phyloP scores from a whole-genome alignment of 2,797 vertebrate genomes.

The Vespertilio murinus region DNA sequence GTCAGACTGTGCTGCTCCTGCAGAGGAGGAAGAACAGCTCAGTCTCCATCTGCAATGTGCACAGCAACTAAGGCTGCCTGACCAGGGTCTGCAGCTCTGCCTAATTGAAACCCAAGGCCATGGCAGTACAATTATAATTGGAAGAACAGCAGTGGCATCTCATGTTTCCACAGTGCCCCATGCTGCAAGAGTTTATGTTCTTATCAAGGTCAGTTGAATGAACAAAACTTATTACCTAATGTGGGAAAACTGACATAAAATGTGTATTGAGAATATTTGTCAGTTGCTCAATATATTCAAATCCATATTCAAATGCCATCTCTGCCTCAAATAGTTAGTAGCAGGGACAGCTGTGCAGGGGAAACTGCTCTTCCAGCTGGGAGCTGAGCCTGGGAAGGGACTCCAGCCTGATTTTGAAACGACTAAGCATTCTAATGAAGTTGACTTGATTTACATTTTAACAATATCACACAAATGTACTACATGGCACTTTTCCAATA shows the following conservation, averaged over 20 bases:
- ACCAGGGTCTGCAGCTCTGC: background rate
- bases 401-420: conserved; percentile 63
- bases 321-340: background rate
- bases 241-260: conserved; percentile 36
- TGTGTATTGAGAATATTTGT: conserved; percentile 23
- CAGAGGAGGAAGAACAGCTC: background rate
- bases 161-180: background rate
- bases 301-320: conserved; percentile 53
- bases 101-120: background rate
- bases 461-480: conserved; percentile 64
- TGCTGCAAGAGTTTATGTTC: background rate
- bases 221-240: conserved; percentile 36
- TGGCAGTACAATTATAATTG: too few relatives aligned
- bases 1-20: background rate
- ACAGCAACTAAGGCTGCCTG: background rate
- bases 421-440: conserved; percentile 68
- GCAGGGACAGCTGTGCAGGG: conserved; percentile 25
- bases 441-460: conserved; percentile 81
- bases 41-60: background rate
- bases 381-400: conserved; percentile 50
- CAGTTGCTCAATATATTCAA: conserved; percentile 32
- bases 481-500: conserved; percentile 78
- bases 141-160: background rate
- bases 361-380: conserved; percentile 45
- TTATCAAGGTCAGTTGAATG: conserved; percentile 42